Evolutionary conservation across 2,888 invertebrate genomes (phyloP).

Genomic region (Ephialtes manifestator): DNA sequence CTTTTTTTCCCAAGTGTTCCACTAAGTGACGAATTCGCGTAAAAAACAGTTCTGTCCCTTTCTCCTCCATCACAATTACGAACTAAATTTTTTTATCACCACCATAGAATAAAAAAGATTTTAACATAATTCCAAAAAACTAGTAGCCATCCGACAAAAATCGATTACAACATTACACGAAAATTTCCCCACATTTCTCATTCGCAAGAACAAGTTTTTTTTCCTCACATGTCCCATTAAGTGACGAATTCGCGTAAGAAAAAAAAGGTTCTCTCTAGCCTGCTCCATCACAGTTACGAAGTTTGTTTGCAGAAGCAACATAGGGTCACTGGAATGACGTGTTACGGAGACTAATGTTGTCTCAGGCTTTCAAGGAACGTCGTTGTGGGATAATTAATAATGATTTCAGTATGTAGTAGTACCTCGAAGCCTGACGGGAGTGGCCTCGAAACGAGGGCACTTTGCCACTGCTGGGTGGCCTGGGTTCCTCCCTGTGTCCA

Average conservation of each 20-base stretch:
- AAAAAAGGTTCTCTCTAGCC: background rate
- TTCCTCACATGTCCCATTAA: background rate
- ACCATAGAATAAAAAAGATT: no score
- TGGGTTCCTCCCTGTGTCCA: slow-evolving; percentile 91
- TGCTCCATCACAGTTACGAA: background rate
- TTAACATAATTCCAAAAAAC: no score
- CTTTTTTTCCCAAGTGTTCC: no score
- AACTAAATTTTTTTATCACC: no score
- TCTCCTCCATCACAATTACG: background rate
- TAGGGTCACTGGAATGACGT: background rate
- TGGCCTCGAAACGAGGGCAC: slow-evolving; percentile 89
- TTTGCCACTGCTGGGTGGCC: slow-evolving; percentile 85
- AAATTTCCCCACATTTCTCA: no score
- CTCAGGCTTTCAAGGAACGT: background rate
- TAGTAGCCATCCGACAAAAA: no score
- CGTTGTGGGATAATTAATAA: background rate
- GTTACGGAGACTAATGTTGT: background rate
- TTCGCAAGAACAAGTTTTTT: background rate
- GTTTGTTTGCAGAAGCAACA: background rate
- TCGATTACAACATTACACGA: no score
- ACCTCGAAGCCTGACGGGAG: slow-evolving; percentile 94
- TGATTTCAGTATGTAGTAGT: slow-evolving; percentile 13
- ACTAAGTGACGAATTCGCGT: no score
- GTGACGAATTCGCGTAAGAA: background rate
- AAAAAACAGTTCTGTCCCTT: background rate